Percentiles rank a stretch among this genome's conserved stretches.
These are phyloP conservation scores for Halocynthia aurantium DNA, from an alignment of 23 tunicate species.

Conservation along the genomic window DNA sequence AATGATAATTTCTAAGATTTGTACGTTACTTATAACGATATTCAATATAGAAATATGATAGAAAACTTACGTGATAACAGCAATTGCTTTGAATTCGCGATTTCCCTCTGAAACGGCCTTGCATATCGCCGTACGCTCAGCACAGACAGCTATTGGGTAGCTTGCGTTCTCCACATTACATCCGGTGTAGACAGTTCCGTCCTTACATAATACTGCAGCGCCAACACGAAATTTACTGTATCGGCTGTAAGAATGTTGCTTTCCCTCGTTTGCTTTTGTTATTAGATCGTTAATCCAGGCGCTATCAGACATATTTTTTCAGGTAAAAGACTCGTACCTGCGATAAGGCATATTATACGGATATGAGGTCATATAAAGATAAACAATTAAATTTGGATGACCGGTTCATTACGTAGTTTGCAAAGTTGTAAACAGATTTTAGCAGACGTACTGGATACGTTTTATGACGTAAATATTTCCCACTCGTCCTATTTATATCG, in stretches of 20 bases:
- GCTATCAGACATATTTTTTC: background rate
- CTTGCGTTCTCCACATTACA: slow-evolving; percentile 88
- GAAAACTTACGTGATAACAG: slow-evolving; percentile 53
- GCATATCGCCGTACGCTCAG: slow-evolving; percentile 67
- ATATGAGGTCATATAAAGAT: too few species aligned
- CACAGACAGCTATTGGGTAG: slow-evolving; percentile 68
- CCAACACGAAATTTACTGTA: slow-evolving; percentile 94
- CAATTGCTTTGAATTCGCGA: slow-evolving; percentile 38
- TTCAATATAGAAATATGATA: background rate
- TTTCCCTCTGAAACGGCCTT: slow-evolving; percentile 82
- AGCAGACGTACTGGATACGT: too few species aligned
- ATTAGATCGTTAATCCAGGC: slow-evolving; percentile 23
- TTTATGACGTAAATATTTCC: too few species aligned
- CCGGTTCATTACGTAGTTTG: too few species aligned
- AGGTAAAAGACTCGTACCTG: background rate
- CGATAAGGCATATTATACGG: too few species aligned
- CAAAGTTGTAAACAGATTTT: too few species aligned
- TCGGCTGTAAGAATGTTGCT: slow-evolving; percentile 53
- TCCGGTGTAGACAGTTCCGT: slow-evolving; percentile 51
- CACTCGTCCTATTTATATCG: too few species aligned
- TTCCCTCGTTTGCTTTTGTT: slow-evolving; percentile 21
- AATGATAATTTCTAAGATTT: too few species aligned
- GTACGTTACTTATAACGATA: background rate
- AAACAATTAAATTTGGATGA: too few species aligned
- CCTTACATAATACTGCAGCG: slow-evolving; percentile 51